These are phyloP conservation scores for Nestor notabilis DNA, from an alignment of 2,113 vertebrate genomes.

Conservation along the genomic window DNA sequence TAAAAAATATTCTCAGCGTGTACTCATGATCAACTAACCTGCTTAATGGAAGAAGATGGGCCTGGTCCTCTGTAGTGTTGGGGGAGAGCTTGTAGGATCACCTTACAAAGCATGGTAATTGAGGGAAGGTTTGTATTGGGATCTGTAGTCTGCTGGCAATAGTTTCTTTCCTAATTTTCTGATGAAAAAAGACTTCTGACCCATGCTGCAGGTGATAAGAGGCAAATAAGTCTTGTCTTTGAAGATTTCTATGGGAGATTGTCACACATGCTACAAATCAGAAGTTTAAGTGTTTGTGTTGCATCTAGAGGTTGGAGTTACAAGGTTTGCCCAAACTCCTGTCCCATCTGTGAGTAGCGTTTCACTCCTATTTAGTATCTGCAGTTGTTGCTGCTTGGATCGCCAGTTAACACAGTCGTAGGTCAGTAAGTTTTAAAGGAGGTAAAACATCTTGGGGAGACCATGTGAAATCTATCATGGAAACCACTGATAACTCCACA, in stretches of 20 bases:
- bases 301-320: background rate
- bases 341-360: background rate
- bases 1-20: background rate
- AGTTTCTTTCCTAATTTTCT: background rate
- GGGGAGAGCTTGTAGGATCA: background rate
- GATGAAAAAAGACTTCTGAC: background rate
- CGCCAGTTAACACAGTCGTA: constrained; percentile 31
- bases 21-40: background rate
- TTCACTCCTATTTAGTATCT: background rate
- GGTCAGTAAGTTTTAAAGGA: constrained; percentile 65
- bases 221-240: background rate
- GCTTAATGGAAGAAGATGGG: background rate
- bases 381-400: background rate
- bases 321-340: background rate
- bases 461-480: constrained; percentile 72
- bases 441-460: constrained; percentile 38
- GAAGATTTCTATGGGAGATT: background rate
- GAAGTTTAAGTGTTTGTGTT: background rate
- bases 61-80: background rate
- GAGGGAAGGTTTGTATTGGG: background rate
- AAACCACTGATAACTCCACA: constrained; percentile 76
- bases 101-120: background rate
- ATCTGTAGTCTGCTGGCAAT: background rate
- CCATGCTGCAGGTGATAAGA: background rate
- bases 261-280: background rate